Evolutionary conservation across 37 sponge, comb jelly and placozoan genomes (phyloP).

Genomic region (Geodia barretti): DNA sequence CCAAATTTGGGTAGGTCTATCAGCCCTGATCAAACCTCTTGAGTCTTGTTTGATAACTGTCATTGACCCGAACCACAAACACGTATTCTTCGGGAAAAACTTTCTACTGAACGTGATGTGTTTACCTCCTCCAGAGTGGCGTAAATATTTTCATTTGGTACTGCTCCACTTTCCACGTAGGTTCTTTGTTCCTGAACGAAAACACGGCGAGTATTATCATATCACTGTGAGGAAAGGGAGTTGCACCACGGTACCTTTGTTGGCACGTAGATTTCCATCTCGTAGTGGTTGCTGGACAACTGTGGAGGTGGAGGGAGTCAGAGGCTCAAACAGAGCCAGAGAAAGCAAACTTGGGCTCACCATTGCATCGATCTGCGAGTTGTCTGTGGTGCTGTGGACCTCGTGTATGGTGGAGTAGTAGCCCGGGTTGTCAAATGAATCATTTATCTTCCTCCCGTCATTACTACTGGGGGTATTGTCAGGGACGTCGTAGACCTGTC

Average conservation of each 20-base stretch:
- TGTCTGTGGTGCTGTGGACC: not conserved
- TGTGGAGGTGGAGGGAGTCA: not conserved
- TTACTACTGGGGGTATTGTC: not conserved
- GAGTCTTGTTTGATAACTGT: too few relatives aligned
- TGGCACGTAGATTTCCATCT: not conserved
- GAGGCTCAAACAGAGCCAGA: too few relatives aligned
- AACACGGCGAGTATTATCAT: too few relatives aligned
- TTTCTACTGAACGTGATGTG: too few relatives aligned
- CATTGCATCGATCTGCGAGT: too few relatives aligned
- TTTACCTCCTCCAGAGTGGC: not conserved
- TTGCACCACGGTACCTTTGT: not conserved
- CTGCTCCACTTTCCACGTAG: not conserved
- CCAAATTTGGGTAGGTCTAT: too few relatives aligned
- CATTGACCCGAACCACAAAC: too few relatives aligned
- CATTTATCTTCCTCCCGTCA: not conserved
- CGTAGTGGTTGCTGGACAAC: not conserved
- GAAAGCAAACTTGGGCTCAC: too few relatives aligned
- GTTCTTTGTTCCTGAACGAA: not conserved
- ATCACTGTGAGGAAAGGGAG: too few relatives aligned
- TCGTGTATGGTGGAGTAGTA: not conserved
- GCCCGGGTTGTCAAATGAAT: not conserved
- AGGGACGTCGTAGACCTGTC: not conserved
- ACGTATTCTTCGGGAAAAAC: too few relatives aligned
- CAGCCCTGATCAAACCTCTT: too few relatives aligned
- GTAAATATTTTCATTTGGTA: too few relatives aligned